Base-by-base conservation (phyloP, 2,888 invertebrate genomes). In the Drosophila vallismaia region DNA sequence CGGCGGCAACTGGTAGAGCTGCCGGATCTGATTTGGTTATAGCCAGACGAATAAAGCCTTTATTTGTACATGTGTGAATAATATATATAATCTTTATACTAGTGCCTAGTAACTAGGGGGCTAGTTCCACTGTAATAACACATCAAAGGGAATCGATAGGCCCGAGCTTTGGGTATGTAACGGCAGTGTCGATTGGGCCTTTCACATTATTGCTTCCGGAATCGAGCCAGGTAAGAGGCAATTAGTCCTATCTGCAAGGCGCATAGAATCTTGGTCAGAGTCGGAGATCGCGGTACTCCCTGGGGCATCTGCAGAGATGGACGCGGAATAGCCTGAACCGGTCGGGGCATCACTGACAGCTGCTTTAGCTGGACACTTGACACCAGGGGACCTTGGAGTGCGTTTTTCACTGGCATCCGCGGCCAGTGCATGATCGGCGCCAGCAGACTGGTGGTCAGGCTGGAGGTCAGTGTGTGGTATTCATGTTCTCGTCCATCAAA, bases 401-500 rank as follows among this genome's bases (percentile, higher is more conserved):
- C 36, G 36, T 14, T 42, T 3, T 40, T 26, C 0, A 31, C 12
- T 2, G 53, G 12, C 4, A 42, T n/a, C n/a, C 7, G 6, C 0
- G 26, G 36, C 28, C 54, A 33, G 6, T 10, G 29, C 1, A 60
- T 33, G 8, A 69, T 26, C 4, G 70, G 53, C n/a, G 52, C 64
- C 0, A 56, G n/a, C 0, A 63, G 70, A 49, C 42, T 64, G 40
- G 7, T 12, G 10, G 10, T 4, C 1, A 60, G 36, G 7, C 7
- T 38, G 4, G 59, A 8, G 8, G 7, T 42, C 58, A 62, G 33
- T 0, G 84, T 86, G 51, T 84, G 84, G 28, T 74, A 86, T 36
- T 84, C 81, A 5, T 74, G 74, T 19, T 86, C 79, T 3, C 84
- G 69, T 0, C 57, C 86, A 69, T 84, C 84, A 26, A 84, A 84